Base-by-base conservation (phyloP, 2,888 invertebrate species). In the Harpagoxenus sublaevis region DNA sequence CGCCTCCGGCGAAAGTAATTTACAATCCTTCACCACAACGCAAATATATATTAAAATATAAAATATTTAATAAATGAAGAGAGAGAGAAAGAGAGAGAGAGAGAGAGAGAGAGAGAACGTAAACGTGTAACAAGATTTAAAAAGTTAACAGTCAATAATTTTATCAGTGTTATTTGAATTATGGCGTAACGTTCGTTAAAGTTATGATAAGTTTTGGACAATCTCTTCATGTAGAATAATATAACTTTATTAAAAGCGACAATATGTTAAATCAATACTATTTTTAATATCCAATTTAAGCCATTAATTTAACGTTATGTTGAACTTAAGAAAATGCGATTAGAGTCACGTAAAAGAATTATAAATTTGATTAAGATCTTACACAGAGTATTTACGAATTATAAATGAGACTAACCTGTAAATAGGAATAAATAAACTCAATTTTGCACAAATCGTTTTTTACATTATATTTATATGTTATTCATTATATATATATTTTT, bases 21-120 rank as follows among this genome's bases (percentile, higher is more conserved):
- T 71, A 57, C 48, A 71, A 79, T 57, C 55, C 10, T 45, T 71
- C 35, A 35, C 57, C 71, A 45, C 57, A 70, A 77, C 53, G 28
- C 18, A 71, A 79, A 70, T 35, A 45, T 10, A 79, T 57, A 71
- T 70, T 79, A 48, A 79, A 71, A 35, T 57, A 79, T 79, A 48
- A 79, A 71, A 35, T 57, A 18, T 45, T 57, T 57, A 42, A 77
- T 66, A 42, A 77, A 66, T 8, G 0, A n/a, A 39, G 23, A 28
- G n/a, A 71, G 12, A 42, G n/a, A 57, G 15, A 45, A 42, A 60
- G 31, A 60, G 60, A 45, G 28, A 73, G 39, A 42, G 57, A 65
- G 42, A 51, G 39, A 39, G 51, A 6, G 48, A 35, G 48, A 23
- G 18, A 15, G 6, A 31, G 3, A 53, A 55, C 4, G 23, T 51